Evolutionary conservation across 2,113 vertebrate species (phyloP), one percentile per base, ranked within the genome.

Genomic region (Gadus chalcogrammus): DNA sequence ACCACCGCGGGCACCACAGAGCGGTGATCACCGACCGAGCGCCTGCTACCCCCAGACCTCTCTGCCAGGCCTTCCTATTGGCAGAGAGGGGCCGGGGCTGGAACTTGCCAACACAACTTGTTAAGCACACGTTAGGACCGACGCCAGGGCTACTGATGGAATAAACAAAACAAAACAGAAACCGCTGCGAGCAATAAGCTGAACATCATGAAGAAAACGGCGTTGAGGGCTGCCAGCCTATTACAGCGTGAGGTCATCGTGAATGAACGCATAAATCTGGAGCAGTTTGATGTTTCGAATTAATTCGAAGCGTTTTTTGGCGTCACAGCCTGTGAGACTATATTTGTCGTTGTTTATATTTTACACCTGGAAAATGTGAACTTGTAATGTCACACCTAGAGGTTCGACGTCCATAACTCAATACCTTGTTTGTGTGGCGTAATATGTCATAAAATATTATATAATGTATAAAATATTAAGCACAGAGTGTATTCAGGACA

Each of bases 21-120:
- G 20, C 15, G 15, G 38, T 16, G 65, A 17, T 76, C 73, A 68
- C 61, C 55, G 68, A 59, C 62, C 64, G 15, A 48, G 42, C 42
- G 66, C 64, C 56, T n/a, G 48, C 24, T 70, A 70, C 61, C 35
- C 3, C 20, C 1, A 59, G 28, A 65, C 62, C n/a, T 13, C n/a
- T 48, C 13, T 22, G 48, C 63, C 53, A 60, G 73, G 72, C 58
- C 64, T 60, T 65, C 59, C 61, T 55, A 22, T 48, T 67, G 64
- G 73, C 64, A 73, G 70, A 73, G 18, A 60, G 58, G 38, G 38
- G 42, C 42, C 11, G 42, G 22, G 24, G 61, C 18, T 5, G 2
- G 2, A 60, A 77, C 48, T 65, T 59, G 79, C 67, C 68, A 79
- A 61, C 74, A 69, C 64, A 74, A 72, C 63, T 66, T 75, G 59